A percentile compares a stretch with the other conserved stretches of the same genome.
Evolutionary conservation across 2,888 invertebrate species (phyloP).

Genomic region (Lepidocyrtinus sp.): DNA sequence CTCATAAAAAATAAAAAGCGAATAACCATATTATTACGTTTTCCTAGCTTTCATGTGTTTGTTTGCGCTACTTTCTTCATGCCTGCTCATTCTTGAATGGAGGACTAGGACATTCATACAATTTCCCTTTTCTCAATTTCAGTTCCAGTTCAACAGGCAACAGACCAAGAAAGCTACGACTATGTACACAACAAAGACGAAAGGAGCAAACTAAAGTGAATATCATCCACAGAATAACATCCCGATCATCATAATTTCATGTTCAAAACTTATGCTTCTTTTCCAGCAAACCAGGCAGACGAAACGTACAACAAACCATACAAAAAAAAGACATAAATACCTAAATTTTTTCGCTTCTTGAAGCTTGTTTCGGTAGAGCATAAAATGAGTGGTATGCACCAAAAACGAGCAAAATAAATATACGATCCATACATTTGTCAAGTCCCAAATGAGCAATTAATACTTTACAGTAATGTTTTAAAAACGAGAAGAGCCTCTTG

Average conservation of each 20-base stretch:
- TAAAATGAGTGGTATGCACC: constrained; percentile 5
- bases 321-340: not conserved
- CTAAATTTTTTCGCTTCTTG: constrained; percentile 1
- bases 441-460: constrained; percentile 58
- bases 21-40: constrained; percentile 9
- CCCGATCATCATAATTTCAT: constrained; percentile 1
- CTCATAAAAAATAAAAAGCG: not conserved
- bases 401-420: constrained; percentile 17
- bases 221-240: constrained; percentile 15
- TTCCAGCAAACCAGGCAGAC: not conserved
- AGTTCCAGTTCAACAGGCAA: constrained; percentile 59
- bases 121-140: not conserved
- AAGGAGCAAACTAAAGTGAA: not conserved
- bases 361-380: too few relatives aligned
- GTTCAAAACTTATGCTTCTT: constrained; percentile 23
- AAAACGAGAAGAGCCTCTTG: too few relatives aligned
- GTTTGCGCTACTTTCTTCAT: not conserved
- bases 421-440: constrained; percentile 54
- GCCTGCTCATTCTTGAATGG: not conserved
- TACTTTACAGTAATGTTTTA: constrained; percentile 42
- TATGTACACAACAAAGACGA: constrained; percentile 1
- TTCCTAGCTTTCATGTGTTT: not conserved
- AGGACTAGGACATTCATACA: not conserved
- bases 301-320: too few relatives aligned
- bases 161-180: not conserved